Evolutionary conservation across 2,797 vertebrate genomes (phyloP).

Genomic region (Sebastiscus tertius): DNA sequence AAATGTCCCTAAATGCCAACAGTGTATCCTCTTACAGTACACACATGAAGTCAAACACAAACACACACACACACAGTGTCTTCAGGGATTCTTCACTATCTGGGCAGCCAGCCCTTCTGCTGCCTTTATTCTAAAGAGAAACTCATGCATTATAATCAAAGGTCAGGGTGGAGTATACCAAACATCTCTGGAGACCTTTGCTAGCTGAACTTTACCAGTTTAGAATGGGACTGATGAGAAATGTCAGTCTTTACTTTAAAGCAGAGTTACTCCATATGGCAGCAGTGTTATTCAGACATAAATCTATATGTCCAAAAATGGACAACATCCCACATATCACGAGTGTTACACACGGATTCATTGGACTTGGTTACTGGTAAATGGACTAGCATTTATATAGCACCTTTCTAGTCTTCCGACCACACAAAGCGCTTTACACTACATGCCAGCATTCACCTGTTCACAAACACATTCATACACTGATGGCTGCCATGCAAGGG

Average conservation of each 20-base stretch:
- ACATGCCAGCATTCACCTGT: no score
- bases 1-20: not conserved
- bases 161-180: not conserved
- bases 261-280: not conserved
- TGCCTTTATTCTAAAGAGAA: conserved; percentile 10
- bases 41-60: not conserved
- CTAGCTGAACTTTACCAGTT: not conserved
- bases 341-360: no score
- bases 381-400: no score
- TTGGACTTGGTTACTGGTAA: no score
- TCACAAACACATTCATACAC: no score
- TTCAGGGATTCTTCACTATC: not conserved
- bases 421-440: no score
- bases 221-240: not conserved
- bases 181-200: not conserved
- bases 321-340: not conserved
- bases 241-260: not conserved
- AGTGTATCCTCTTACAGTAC: not conserved
- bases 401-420: no score
- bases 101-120: not conserved
- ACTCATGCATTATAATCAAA: not conserved
- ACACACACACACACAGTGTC: not conserved
- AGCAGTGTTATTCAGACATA: not conserved
- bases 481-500: no score
- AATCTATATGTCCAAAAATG: not conserved